Conservation (phyloP, 2,113 vertebrate species). For the Dasypus novemcinctus region DNA sequence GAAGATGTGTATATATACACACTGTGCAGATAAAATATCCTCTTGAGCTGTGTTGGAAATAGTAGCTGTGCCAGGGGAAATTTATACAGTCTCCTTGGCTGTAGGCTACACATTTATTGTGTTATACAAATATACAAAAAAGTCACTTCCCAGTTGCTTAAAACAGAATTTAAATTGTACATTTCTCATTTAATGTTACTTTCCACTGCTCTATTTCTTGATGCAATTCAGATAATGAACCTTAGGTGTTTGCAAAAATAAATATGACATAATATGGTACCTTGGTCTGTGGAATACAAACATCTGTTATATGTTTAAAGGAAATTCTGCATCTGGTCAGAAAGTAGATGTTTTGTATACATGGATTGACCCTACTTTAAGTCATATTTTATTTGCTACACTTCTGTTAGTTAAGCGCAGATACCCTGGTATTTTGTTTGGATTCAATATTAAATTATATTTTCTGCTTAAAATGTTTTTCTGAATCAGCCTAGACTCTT, state of each 20-base stretch:
- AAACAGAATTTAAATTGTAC: conserved; percentile 25
- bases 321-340: neutral
- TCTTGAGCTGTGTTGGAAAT: conserved; percentile 32
- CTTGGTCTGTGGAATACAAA: neutral
- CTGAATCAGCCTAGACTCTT: neutral
- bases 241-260: conserved; percentile 35
- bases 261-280: neutral
- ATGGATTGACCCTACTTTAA: neutral
- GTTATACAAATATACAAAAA: conserved; percentile 47
- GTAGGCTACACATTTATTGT: neutral
- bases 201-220: neutral
- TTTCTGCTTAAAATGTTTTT: conserved; percentile 37
- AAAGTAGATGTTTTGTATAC: neutral
- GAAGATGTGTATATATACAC: conserved; percentile 32
- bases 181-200: conserved; percentile 36
- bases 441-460: neutral
- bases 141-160: neutral
- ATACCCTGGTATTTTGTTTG: conserved; percentile 1
- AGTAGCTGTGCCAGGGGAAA: conserved; percentile 51
- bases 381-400: neutral
- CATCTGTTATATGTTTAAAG: neutral
- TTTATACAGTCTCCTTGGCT: conserved; percentile 13
- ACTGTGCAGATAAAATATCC: neutral
- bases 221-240: conserved; percentile 34
- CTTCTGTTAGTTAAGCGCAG: neutral